These are phyloP conservation scores for Pectinophora gossypiella DNA, from an alignment of 1,140 invertebrate species.

Conservation along the genomic window DNA sequence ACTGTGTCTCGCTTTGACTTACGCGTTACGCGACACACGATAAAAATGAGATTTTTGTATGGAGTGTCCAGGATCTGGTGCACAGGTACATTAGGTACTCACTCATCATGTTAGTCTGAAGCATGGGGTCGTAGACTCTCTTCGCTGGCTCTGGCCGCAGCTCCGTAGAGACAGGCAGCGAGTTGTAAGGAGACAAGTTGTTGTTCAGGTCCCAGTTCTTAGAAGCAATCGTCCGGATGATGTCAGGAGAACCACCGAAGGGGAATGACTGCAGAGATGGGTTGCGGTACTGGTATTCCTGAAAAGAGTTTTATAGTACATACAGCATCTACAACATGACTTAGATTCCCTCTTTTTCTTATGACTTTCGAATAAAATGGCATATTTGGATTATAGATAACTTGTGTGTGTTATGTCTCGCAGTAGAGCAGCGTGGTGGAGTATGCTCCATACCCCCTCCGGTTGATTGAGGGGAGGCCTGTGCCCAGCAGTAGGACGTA, in stretches of 20 bases:
- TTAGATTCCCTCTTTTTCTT: neutral
- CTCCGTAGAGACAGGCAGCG: constrained; percentile 46
- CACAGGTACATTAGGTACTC: too few relatives aligned
- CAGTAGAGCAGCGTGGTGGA: too few relatives aligned
- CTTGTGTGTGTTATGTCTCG: too few relatives aligned
- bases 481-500: too few relatives aligned
- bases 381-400: too few relatives aligned
- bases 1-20: neutral
- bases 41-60: too few relatives aligned
- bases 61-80: too few relatives aligned
- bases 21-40: neutral
- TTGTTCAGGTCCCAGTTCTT: constrained; percentile 67
- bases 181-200: constrained; percentile 47
- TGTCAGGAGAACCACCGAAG: constrained; percentile 50
- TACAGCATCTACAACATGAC: neutral
- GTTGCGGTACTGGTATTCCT: constrained; percentile 54
- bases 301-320: constrained; percentile 10
- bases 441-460: too few relatives aligned
- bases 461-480: too few relatives aligned
- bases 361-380: too few relatives aligned
- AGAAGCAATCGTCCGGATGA: constrained; percentile 47
- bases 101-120: constrained; percentile 65
- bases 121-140: constrained; percentile 62
- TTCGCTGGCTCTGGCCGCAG: constrained; percentile 57
- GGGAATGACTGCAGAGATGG: constrained; percentile 52